Percentiles rank a stretch among this genome's conserved stretches.
Conservation (phyloP, 2,888 invertebrate genomes). For the Selenia dentaria region DNA sequence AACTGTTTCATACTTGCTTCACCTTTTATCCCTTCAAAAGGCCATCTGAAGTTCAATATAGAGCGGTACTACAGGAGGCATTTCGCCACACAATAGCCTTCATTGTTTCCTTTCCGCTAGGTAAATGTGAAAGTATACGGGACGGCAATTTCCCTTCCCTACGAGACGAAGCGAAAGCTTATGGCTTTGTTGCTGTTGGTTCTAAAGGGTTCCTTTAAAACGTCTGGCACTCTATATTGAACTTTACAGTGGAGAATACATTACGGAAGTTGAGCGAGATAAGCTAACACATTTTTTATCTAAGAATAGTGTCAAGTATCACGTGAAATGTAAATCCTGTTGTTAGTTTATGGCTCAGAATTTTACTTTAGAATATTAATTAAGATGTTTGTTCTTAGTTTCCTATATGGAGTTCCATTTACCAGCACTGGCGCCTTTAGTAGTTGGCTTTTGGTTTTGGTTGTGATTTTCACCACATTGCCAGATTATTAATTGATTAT, state of each 20-base stretch:
- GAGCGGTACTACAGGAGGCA: slow-evolving; percentile 14
- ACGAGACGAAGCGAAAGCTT: slow-evolving; percentile 24
- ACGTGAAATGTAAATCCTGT: background rate
- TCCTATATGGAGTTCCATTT: too few species aligned
- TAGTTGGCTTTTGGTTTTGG: too few species aligned
- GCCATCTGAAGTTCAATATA: slow-evolving; percentile 20
- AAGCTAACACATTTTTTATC: slow-evolving; percentile 4
- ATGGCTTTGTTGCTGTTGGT: slow-evolving; percentile 22
- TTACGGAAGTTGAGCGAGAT: slow-evolving; percentile 19
- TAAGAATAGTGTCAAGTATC: background rate
- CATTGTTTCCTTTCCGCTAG: slow-evolving; percentile 37
- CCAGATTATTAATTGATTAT: too few species aligned
- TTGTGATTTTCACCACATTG: too few species aligned
- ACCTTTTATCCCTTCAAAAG: slow-evolving; percentile 18
- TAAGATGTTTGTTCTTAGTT: too few species aligned
- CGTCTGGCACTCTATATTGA: slow-evolving; percentile 19
- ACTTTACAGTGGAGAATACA: slow-evolving; percentile 2
- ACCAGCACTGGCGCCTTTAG: too few species aligned
- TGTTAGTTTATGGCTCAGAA: too few species aligned
- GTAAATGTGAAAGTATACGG: slow-evolving; percentile 37
- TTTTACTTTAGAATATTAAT: too few species aligned
- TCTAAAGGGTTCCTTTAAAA: slow-evolving; percentile 24
- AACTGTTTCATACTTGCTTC: slow-evolving; percentile 12
- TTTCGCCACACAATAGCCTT: slow-evolving; percentile 23
- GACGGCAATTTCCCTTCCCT: slow-evolving; percentile 34